Conservation (phyloP, 2,888 invertebrate genomes). For the Adineta ricciae region DNA sequence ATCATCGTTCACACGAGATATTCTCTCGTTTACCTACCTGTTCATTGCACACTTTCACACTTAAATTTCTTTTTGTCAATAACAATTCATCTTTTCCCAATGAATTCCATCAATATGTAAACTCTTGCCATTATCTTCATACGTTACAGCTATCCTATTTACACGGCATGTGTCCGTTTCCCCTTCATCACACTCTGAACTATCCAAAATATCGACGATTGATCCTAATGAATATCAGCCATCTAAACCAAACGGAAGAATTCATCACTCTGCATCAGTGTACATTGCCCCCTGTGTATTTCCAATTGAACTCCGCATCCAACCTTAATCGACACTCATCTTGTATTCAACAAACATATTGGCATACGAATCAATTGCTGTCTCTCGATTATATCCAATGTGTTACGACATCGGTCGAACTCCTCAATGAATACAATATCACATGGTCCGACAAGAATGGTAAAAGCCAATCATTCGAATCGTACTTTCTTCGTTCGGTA, state of each 20-base stretch:
- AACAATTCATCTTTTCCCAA: neutral
- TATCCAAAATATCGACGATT: neutral
- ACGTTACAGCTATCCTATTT: neutral
- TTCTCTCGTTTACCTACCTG: neutral
- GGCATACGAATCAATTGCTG: neutral
- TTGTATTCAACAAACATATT: neutral
- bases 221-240: neutral
- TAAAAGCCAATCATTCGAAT: neutral
- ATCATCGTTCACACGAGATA: neutral
- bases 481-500: neutral
- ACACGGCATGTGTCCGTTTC: neutral
- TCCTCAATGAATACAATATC: neutral
- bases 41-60: neutral
- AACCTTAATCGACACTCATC: neutral
- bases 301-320: neutral
- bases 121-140: neutral
- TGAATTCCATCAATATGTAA: neutral
- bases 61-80: neutral
- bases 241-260: neutral
- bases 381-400: slow-evolving; percentile 7
- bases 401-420: neutral
- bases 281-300: neutral
- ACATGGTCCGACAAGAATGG: neutral
- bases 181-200: neutral
- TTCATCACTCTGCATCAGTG: neutral